A percentile compares a stretch with the other conserved stretches of the same genome.
phyloP scores from a whole-genome alignment of 2,113 vertebrate species.

The Larimichthys crocea region DNA sequence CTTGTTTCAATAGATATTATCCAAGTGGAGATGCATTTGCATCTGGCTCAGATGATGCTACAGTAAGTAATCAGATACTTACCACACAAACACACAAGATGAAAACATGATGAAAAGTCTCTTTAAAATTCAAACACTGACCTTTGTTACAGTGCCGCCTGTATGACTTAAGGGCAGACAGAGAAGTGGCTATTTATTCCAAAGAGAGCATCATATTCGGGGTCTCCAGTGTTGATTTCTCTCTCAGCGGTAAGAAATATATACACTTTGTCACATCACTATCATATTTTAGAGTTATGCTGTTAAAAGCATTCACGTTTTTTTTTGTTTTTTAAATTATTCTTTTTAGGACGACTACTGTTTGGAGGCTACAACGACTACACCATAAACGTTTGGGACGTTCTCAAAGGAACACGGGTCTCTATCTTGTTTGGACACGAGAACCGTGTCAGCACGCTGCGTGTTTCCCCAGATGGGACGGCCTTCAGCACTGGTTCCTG shows the following conservation, averaged over 20 bases:
- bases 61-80: conserved; percentile 85
- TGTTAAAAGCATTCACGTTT: conserved; percentile 7
- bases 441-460: conserved; percentile 95
- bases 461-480: conserved; percentile 95
- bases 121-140: conserved; percentile 3
- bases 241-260: conserved; percentile 92
- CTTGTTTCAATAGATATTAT: conserved; percentile 89
- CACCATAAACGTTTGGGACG: conserved; percentile 99
- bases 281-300: not conserved
- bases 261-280: not conserved
- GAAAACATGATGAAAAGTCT: not conserved
- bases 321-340: not conserved
- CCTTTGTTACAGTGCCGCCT: conserved; percentile 91
- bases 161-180: conserved; percentile 96
- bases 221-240: conserved; percentile 98
- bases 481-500: conserved; percentile 97
- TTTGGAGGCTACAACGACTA: conserved; percentile 99
- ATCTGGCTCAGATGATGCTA: conserved; percentile 98
- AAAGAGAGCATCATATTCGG: conserved; percentile 99
- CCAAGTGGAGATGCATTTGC: conserved; percentile 99
- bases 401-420: conserved; percentile 94
- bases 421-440: conserved; percentile 98
- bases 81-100: not conserved
- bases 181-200: conserved; percentile 98
- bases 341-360: conserved; percentile 89